Percentiles rank a stretch among this genome's conserved stretches.
Conservation (phyloP, 2,113 vertebrate genomes). For the Zapornia atra region DNA sequence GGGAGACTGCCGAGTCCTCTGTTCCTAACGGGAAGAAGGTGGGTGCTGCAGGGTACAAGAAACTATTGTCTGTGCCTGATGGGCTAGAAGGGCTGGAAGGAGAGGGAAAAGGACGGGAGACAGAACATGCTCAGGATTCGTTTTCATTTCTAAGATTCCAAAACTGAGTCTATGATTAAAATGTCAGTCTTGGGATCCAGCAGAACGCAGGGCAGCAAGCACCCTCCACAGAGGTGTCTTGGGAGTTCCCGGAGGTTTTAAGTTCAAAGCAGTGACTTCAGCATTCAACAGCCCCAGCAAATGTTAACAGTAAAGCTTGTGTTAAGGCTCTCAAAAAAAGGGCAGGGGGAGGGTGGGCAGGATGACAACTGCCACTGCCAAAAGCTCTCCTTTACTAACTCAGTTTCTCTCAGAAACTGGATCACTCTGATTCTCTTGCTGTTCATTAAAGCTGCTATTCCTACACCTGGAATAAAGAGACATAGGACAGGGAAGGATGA, state of each 20-base stretch:
- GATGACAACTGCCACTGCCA: neutral
- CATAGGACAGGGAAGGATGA: neutral
- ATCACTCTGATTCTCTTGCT: neutral
- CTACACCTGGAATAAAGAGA: neutral
- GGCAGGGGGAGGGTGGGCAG: neutral
- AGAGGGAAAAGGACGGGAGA: neutral
- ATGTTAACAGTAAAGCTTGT: neutral
- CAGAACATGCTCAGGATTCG: neutral
- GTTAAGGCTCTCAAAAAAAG: neutral
- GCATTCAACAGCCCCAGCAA: conserved; percentile 27
- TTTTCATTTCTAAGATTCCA: neutral
- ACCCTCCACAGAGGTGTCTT: neutral
- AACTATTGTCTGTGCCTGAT: neutral
- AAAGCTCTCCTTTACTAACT: neutral
- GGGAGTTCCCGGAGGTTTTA: neutral
- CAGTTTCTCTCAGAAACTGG: neutral
- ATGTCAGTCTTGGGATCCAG: neutral
- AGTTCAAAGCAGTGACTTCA: neutral
- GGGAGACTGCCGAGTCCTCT: neutral
- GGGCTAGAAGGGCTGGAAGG: neutral
- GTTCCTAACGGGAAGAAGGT: neutral
- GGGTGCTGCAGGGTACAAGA: neutral
- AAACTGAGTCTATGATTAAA: neutral
- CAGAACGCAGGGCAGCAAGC: neutral
- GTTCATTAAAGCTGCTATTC: neutral